Evolutionary conservation across 2,797 vertebrate genomes (phyloP).

Genomic region (Pitangus sulphuratus): DNA sequence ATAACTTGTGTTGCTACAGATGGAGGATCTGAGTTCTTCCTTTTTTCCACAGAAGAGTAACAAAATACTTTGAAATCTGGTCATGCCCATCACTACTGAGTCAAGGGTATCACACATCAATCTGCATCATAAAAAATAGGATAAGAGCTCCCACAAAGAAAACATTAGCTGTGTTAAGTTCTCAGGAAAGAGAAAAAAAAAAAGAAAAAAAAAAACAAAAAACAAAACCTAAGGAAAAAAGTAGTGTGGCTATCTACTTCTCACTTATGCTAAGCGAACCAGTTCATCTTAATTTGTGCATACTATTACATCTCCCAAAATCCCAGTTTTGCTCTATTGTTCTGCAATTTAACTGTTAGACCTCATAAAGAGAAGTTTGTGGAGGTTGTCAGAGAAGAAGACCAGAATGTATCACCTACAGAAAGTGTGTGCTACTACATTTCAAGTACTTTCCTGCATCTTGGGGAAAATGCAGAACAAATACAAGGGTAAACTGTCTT

Average conservation of each 20-base stretch:
- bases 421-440: not conserved
- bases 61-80: not conserved
- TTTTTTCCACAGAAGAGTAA: not conserved
- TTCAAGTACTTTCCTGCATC: not conserved
- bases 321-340: not conserved
- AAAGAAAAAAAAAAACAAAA: too few species aligned
- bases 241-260: not conserved
- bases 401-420: not conserved
- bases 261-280: accelerated
- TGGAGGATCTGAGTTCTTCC: not conserved
- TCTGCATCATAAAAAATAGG: not conserved
- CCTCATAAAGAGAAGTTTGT: not conserved
- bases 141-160: not conserved
- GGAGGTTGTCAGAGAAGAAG: not conserved
- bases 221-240: not conserved
- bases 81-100: not conserved
- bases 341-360: not conserved
- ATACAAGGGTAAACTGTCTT: not conserved
- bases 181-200: not conserved
- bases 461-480: not conserved
- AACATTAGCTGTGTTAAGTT: not conserved
- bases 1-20: not conserved
- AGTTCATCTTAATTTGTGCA: not conserved
- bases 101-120: not conserved
- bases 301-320: not conserved